A percentile compares a stretch with the other conserved stretches of the same genome.
Conservation (phyloP, 2,888 invertebrate species). For the Drosophila formosana region DNA sequence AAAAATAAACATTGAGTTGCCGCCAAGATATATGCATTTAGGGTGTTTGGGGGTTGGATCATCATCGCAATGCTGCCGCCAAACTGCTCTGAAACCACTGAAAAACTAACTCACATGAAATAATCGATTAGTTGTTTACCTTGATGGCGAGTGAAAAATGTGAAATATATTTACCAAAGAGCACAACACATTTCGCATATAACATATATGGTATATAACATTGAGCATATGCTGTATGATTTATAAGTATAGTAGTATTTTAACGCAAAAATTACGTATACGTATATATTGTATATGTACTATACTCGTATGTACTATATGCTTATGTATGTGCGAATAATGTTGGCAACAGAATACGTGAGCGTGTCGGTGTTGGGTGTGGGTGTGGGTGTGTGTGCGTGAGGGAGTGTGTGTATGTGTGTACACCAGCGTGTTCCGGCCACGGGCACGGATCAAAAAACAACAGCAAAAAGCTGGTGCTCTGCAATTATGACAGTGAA, state of each 20-base stretch:
- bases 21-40: not conserved
- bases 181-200: not conserved
- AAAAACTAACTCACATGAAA: conserved; percentile 50
- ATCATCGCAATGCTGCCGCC: conserved; percentile 6
- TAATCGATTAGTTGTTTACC: conserved; percentile 63
- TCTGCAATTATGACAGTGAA: conserved; percentile 74
- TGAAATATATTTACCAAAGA: conserved; percentile 14
- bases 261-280: conserved; percentile 32
- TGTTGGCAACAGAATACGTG: conserved; percentile 37
- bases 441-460: conserved; percentile 33
- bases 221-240: conserved; percentile 12
- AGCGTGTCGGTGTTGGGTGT: not conserved
- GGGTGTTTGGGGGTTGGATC: not conserved
- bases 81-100: conserved; percentile 35
- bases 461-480: conserved; percentile 59
- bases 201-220: conserved; percentile 4
- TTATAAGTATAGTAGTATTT: conserved; percentile 5
- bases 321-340: conserved; percentile 34
- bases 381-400: not conserved
- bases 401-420: not conserved
- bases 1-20: not conserved
- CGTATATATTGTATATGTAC: not conserved
- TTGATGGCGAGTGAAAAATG: conserved; percentile 22
- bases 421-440: not conserved
- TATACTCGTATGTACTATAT: conserved; percentile 3